A percentile compares a stretch with the other conserved stretches of the same genome.
Evolutionary conservation across 1,140 invertebrate species (phyloP).

Genomic region (Varroa destructor): DNA sequence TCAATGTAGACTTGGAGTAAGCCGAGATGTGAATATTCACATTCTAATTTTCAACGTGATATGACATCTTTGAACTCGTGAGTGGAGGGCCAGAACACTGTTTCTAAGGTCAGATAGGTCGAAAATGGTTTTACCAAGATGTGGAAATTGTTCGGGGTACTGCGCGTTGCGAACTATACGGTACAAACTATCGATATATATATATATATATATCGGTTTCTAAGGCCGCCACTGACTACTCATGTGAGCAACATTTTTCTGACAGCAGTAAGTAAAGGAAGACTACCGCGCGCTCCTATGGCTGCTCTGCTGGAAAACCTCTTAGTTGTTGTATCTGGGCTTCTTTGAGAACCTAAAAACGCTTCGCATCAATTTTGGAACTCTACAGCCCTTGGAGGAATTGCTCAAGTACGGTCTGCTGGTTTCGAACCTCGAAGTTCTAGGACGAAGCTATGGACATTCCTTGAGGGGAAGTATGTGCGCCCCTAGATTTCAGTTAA

Average conservation of each 20-base stretch:
- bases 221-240: constrained; percentile 63
- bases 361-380: constrained; percentile 63
- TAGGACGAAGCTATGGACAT: too few relatives aligned
- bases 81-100: too few relatives aligned
- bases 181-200: constrained; percentile 47
- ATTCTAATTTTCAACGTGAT: too few relatives aligned
- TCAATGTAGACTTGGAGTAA: too few relatives aligned
- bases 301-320: constrained; percentile 66
- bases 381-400: constrained; percentile 67
- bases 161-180: too few relatives aligned
- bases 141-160: too few relatives aligned
- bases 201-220: constrained; percentile 69
- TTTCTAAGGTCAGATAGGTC: too few relatives aligned
- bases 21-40: too few relatives aligned
- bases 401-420: constrained; percentile 67
- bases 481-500: constrained; percentile 75
- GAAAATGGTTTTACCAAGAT: too few relatives aligned
- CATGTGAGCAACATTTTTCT: constrained; percentile 73
- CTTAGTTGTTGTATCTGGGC: constrained; percentile 42
- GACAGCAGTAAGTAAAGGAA: constrained; percentile 66
- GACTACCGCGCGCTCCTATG: constrained; percentile 78
- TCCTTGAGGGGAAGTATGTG: constrained; percentile 55
- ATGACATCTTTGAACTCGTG: too few relatives aligned
- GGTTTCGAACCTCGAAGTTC: constrained; percentile 78
- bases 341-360: constrained; percentile 83